Base-by-base conservation (phyloP, 2,888 invertebrate genomes). In the Cylloceria caligata region DNA sequence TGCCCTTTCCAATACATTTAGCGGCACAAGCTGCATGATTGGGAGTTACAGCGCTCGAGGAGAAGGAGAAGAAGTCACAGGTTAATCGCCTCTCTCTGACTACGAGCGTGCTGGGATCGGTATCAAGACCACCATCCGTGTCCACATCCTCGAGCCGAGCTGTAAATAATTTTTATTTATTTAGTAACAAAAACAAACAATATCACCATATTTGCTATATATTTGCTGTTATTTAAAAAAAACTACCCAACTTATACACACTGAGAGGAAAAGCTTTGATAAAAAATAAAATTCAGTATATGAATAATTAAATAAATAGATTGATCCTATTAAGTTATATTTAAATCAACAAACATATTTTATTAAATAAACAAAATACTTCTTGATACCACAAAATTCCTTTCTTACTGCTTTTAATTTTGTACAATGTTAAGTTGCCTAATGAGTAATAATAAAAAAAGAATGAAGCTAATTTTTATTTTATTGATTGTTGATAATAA, bases 1-100 rank as follows among this genome's bases (percentile, higher is more conserved):
- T 79, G 42, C 81, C 74, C 60, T 65, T 74, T 2, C 60, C 79
- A 3, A 82, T 27, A 30, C 88, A 87, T 39, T 83, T 85, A 1
- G 76, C 39, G 4, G 87, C 86, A 39, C 88, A 89, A 2, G 84
- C 86, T 19, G 86, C 65, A 39, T 88, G 86, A 68, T 87, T 87
- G 1, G 84, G n/a, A 7, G 68, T 83, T 0, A 86, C 24, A 85
- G 86, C 84, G n/a, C 79, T 19, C 9, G 88, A 85, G n/a, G 67
- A 57, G 65, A 81, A 86, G 3, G 88, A 88, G 11, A 86, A 67
- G 9, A 87, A 57, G 34, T 88, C 88, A 57, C 88, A 88, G 11
- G 88, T 87, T n/a, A 80, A 71, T 45, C 80, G 80, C 21, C 80
- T 55, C 27, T 69, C 5, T 21, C 64, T 64, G 0, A 64, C 64